Percentiles rank a stretch among this genome's conserved stretches.
phyloP scores from a whole-genome alignment of 2,797 vertebrate genomes.

The Esox lucius region DNA sequence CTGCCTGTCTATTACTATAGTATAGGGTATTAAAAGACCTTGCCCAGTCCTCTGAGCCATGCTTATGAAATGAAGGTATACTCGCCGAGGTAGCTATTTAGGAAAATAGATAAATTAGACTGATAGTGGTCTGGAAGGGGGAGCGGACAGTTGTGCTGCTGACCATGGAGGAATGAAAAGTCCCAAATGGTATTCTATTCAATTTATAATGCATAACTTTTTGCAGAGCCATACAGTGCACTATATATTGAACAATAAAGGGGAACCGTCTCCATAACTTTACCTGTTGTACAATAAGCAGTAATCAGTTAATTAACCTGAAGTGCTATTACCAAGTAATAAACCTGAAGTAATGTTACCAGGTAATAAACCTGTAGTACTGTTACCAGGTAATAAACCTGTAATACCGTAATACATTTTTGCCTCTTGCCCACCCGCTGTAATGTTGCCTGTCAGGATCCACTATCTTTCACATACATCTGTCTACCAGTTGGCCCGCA shows the following conservation, averaged over 20 bases:
- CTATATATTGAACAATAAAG: not conserved
- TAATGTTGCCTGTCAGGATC: conserved; percentile 60
- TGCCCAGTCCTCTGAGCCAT: not conserved
- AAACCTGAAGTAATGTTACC: too few relatives aligned
- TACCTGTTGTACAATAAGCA: conserved; percentile 19
- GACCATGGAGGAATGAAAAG: not conserved
- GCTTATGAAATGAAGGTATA: too few relatives aligned
- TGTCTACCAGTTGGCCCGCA: conserved; percentile 40
- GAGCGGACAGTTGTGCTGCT: not conserved
- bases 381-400: too few relatives aligned
- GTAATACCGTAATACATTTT: conserved; percentile 64
- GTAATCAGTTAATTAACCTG: too few relatives aligned
- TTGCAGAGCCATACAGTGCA: not conserved
- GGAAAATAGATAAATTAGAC: not conserved
- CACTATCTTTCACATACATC: conserved; percentile 61
- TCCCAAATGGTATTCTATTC: conserved; percentile 20
- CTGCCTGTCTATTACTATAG: not conserved
- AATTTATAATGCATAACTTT: conserved; percentile 13
- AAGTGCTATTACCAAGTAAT: too few relatives aligned
- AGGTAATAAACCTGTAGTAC: too few relatives aligned
- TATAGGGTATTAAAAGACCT: not conserved
- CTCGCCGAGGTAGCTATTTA: too few relatives aligned
- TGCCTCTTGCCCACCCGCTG: conserved; percentile 48
- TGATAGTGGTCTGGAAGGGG: not conserved
- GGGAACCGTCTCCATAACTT: conserved; percentile 40